Percentiles rank a stretch among this genome's conserved stretches.
Conservation (phyloP, 2,113 vertebrate species). For the Rhinoptilus africanus region DNA sequence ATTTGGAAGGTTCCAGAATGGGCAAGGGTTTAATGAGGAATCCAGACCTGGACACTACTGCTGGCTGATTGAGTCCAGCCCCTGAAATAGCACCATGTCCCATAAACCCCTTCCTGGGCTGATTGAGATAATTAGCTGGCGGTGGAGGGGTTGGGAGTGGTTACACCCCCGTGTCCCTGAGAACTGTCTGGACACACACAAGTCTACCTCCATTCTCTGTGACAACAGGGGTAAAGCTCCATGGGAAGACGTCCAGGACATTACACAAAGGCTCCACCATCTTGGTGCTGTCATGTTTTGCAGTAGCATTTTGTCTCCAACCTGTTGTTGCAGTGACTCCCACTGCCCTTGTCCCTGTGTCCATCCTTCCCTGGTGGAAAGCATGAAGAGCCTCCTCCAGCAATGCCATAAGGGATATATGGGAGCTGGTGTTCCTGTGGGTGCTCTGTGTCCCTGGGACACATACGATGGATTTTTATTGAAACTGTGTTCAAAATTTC, state of each 20-base stretch:
- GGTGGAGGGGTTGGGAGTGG: background rate
- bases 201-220: background rate
- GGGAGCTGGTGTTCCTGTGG: background rate
- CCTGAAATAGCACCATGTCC: background rate
- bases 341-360: background rate
- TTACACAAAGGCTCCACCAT: background rate
- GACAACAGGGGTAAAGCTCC: background rate
- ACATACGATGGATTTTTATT: background rate
- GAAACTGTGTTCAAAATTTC: background rate
- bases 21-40: background rate
- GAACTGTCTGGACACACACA: background rate
- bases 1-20: background rate
- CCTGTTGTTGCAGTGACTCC: background rate
- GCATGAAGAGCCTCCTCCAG: background rate
- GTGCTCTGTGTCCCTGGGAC: background rate
- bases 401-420: background rate
- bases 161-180: background rate
- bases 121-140: background rate
- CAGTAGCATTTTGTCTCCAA: background rate
- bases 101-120: background rate
- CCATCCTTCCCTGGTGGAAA: background rate
- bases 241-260: background rate
- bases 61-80: background rate
- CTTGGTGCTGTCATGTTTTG: background rate
- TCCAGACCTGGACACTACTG: background rate